Evolutionary conservation across 2,113 vertebrate species (phyloP), one percentile per base, ranked within the genome.

Genomic region (Ciconia maguari): DNA sequence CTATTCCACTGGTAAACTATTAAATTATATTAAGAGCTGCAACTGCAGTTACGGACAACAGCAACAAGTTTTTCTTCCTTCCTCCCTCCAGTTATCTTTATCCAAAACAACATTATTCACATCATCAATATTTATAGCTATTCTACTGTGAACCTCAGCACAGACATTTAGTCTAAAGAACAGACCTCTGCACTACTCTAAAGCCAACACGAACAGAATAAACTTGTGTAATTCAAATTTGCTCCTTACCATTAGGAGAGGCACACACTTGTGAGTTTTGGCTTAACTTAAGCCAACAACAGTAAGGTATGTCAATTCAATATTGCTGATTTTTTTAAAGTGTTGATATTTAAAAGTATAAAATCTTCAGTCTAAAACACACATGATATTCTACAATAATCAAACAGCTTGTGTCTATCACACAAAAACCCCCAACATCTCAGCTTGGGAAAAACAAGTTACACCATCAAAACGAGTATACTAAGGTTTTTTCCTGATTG

Each of bases 1-100:
- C 61, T 76, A 49, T 74, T 87, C 58, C 70, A 71, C 64, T 65
- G 48, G 36, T 92, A 87, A 94, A 84, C 29, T 78, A 38, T 49
- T 81, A 66, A 90, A 38, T 77, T 62, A 25, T 17, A 84, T 60
- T 65, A 79, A 87, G 57, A 78, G 77, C 22, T 61, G 30, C 41
- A 89, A 82, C 19, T 76, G 21, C 65, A 76, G 61, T 44, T 89
- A 79, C 1, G 2, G 54, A 89, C 34, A 77, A 54, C 13, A 86
- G 36, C n/a, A 94, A 36, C 5, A 49, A 1, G 2, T 24, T 82
- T 76, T 58, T 66, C 38, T 48, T 83, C 16, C 54, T 68, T 41
- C 52, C 41, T 90, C 68, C n/a, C 21, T 51, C 15, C 61, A 51
- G 8, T 21, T 91, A 34, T 42, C 83, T 58, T 82, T 62, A 91